phyloP scores from a whole-genome alignment of 2,797 vertebrate genomes.

The Myotis vivesi region DNA sequence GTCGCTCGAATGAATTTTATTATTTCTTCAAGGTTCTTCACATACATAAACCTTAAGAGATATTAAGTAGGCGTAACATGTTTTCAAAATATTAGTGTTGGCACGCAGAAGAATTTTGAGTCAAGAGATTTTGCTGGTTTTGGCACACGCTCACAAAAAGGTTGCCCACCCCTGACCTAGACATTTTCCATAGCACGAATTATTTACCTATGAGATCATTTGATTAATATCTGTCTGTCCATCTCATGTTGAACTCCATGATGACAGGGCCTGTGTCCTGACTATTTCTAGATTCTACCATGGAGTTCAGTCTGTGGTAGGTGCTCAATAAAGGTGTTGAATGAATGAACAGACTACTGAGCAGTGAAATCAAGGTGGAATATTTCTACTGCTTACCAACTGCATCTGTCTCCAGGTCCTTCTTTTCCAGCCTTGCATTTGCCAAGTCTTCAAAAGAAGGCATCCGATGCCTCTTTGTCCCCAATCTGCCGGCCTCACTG shows the following conservation, averaged over 20 bases:
- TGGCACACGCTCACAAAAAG: too few species aligned
- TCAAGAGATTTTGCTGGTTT: too few species aligned
- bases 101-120: too few species aligned
- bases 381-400: background rate
- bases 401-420: background rate
- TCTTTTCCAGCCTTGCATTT: slow-evolving; percentile 25
- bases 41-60: too few species aligned
- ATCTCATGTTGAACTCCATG: background rate
- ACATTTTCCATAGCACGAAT: background rate
- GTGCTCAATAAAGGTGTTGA: background rate
- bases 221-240: background rate
- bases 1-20: too few species aligned
- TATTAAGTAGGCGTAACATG: too few species aligned
- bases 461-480: background rate
- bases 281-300: background rate
- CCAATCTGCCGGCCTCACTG: slow-evolving; percentile 6
- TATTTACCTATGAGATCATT: background rate
- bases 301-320: background rate
- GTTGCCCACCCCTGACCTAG: background rate
- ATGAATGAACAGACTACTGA: background rate
- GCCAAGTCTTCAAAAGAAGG: slow-evolving; percentile 34
- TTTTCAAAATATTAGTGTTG: too few species aligned
- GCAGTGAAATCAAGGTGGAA: background rate
- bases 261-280: background rate
- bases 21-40: too few species aligned